A percentile compares a stretch with the other conserved stretches of the same genome.
Evolutionary conservation across 2,888 invertebrate genomes (phyloP).

Genomic region (Lasioglossum vierecki): DNA sequence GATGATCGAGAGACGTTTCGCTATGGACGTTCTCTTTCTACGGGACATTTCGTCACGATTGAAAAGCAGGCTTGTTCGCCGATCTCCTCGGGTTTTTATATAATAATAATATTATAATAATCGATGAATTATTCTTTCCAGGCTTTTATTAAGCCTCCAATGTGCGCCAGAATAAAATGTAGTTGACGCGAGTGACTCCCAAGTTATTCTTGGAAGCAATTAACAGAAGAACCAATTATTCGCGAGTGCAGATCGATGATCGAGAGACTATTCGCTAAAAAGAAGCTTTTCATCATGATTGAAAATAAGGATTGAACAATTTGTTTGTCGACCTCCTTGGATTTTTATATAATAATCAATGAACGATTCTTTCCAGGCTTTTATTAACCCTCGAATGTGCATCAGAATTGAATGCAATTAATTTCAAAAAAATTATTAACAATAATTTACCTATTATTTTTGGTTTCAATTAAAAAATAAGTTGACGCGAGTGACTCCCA

Average conservation of each 20-base stretch:
- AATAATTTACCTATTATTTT: too few relatives aligned
- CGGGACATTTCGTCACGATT: background rate
- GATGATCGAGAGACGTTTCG: conserved; percentile 19
- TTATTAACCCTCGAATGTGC: too few relatives aligned
- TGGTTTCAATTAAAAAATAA: too few relatives aligned
- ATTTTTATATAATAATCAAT: too few relatives aligned
- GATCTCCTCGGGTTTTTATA: background rate
- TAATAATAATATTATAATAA: background rate
- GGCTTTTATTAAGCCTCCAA: background rate
- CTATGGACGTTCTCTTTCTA: background rate
- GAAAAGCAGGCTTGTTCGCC: background rate
- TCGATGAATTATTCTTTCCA: background rate
- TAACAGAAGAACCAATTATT: background rate
- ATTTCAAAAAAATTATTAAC: too few relatives aligned
- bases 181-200: background rate
- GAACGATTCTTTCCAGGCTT: too few relatives aligned
- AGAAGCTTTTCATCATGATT: too few relatives aligned
- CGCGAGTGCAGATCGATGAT: too few relatives aligned
- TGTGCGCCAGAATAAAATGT: background rate
- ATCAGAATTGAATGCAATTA: too few relatives aligned
- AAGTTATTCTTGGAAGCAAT: background rate
- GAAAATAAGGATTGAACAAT: too few relatives aligned
- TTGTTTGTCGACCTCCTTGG: too few relatives aligned
- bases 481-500: background rate
- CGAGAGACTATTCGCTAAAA: too few relatives aligned